These are phyloP conservation scores for Eciton burchellii DNA, from an alignment of 1,140 invertebrate species.

Conservation along the genomic window DNA sequence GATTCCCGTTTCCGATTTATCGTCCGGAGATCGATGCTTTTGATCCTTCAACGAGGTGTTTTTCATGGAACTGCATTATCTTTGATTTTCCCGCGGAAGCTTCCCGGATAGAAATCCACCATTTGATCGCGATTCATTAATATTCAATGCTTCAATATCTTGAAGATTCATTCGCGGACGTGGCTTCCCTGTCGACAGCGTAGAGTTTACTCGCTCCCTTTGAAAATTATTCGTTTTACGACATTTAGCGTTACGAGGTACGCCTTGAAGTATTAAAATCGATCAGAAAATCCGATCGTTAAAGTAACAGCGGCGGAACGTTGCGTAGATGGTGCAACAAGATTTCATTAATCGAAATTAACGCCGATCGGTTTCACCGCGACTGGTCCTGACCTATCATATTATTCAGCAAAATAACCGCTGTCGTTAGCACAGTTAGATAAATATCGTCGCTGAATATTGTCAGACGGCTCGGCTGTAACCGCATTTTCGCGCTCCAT, in stretches of 20 bases:
- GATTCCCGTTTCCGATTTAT: conserved; percentile 22
- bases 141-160: background rate
- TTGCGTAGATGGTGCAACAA: conserved; percentile 35
- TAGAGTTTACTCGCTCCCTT: background rate
- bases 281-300: background rate
- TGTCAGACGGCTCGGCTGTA: conserved; percentile 47
- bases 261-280: background rate
- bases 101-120: background rate
- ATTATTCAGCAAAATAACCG: conserved; percentile 44
- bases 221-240: background rate
- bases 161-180: background rate
- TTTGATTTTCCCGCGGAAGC: background rate
- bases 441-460: conserved; percentile 55
- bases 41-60: background rate
- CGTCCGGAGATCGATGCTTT: conserved; percentile 4
- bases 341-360: conserved; percentile 55
- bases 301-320: conserved; percentile 9
- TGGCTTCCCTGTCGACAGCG: background rate
- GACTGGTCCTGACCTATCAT: conserved; percentile 46
- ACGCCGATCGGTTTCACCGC: conserved; percentile 28
- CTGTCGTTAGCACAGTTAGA: conserved; percentile 47
- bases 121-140: background rate
- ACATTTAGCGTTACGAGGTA: background rate
- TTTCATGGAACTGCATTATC: background rate
- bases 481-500: conserved; percentile 49